A percentile compares a stretch with the other conserved stretches of the same genome.
Evolutionary conservation across 2,797 vertebrate genomes (phyloP).

Genomic region (Pipistrellus kuhlii): DNA sequence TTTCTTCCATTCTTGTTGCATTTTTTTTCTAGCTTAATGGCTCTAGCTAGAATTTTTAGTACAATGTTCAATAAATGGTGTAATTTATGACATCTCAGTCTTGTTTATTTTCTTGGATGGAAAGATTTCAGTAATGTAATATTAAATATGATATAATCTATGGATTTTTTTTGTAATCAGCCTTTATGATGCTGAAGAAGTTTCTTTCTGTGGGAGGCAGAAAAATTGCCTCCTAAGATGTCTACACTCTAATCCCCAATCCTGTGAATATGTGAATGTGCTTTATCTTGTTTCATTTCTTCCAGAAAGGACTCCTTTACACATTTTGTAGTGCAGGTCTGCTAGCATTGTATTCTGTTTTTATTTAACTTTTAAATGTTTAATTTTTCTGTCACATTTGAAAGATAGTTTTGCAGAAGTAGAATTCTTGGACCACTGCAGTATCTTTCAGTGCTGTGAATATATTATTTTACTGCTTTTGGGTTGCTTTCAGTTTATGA

Average conservation of each 20-base stretch:
- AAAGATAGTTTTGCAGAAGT: not conserved
- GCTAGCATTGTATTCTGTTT: not conserved
- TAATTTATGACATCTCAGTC: not conserved
- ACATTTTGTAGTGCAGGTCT: not conserved
- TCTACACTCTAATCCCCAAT: not conserved
- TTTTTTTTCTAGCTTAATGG: not conserved
- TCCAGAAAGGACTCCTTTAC: not conserved
- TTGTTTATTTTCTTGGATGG: not conserved
- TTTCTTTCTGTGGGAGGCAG: not conserved
- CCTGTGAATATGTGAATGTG: not conserved
- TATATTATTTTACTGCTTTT: not conserved
- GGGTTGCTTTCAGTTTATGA: not conserved
- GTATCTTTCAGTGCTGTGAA: not conserved
- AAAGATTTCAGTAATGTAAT: not conserved
- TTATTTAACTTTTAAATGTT: not conserved
- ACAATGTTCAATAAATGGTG: not conserved
- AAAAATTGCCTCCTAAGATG: not conserved
- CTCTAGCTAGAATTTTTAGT: not conserved
- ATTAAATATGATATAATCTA: not conserved
- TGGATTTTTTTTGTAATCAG: not conserved
- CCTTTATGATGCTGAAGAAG: not conserved
- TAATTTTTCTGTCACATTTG: not conserved
- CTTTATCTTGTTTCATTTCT: not conserved
- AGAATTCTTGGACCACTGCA: not conserved
- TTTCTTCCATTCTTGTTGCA: not conserved